Conservation (phyloP, 2,113 vertebrate genomes). For the Eolophus roseicapilla region DNA sequence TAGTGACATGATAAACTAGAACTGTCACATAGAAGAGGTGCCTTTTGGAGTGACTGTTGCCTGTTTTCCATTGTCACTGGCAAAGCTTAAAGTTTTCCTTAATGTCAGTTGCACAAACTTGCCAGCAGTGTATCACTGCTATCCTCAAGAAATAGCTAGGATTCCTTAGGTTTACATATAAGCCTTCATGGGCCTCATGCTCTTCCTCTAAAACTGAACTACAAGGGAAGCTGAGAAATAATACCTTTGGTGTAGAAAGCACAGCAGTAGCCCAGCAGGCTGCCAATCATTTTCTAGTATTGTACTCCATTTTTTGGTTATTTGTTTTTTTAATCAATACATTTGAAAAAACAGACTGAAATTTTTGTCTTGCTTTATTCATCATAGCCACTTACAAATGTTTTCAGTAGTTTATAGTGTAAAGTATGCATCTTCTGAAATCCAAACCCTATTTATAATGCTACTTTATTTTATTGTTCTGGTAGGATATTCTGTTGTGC, state of each 20-base stretch:
- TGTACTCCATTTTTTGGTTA: background rate
- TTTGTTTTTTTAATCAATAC: background rate
- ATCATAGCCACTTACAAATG: background rate
- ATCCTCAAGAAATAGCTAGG: background rate
- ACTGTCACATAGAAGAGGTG: accelerated
- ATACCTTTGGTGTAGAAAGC: background rate
- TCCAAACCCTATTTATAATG: background rate
- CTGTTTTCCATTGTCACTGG: background rate
- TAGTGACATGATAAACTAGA: background rate
- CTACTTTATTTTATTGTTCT: background rate
- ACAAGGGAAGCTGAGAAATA: background rate
- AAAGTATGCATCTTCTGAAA: background rate
- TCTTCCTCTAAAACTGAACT: background rate
- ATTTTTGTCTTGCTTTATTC: background rate
- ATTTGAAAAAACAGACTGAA: background rate
- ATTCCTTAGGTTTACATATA: background rate
- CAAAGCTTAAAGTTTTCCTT: background rate
- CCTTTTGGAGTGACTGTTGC: background rate
- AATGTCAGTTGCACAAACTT: background rate
- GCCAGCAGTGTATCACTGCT: background rate
- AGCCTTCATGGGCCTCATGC: background rate
- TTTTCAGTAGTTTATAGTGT: background rate
- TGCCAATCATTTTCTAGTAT: background rate
- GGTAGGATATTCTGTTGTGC: background rate
- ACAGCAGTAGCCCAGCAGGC: background rate